Percentiles rank a stretch among this genome's conserved stretches.
Conservation (phyloP, 2,113 vertebrate genomes). For the Loxodonta africana region DNA sequence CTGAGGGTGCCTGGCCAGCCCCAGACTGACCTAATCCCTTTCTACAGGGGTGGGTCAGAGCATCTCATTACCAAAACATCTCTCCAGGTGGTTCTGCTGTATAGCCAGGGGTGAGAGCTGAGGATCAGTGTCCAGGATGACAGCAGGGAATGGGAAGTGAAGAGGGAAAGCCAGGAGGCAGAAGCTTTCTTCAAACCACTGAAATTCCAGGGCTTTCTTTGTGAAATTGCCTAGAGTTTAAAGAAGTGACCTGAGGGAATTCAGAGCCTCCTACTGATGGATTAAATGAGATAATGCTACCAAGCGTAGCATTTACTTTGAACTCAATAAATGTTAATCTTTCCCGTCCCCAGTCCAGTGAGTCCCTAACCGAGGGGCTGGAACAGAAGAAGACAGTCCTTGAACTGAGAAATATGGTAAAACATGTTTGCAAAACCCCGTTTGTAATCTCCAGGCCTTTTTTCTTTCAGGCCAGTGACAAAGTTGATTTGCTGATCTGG, state of each 20-base stretch:
- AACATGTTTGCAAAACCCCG: not conserved
- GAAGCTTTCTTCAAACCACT: not conserved
- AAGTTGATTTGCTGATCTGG: not conserved
- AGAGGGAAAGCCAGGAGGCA: too few species aligned
- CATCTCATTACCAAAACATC: not conserved
- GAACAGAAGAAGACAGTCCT: not conserved
- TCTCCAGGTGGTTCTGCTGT: not conserved
- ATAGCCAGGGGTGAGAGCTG: not conserved
- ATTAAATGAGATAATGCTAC: not conserved
- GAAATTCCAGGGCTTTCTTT: not conserved
- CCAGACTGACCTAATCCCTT: not conserved
- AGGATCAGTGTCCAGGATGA: not conserved
- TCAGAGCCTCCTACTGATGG: not conserved
- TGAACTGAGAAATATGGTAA: not conserved
- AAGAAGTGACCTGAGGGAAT: not conserved
- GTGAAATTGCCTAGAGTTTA: not conserved
- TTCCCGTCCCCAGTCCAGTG: not conserved
- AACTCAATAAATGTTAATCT: not conserved
- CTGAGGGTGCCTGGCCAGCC: not conserved
- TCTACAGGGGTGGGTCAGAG: accelerated
- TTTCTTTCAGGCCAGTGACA: not conserved
- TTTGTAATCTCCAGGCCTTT: not conserved
- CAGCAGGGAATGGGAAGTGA: not conserved
- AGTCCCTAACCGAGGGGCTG: not conserved
- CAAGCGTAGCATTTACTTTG: not conserved